Conservation (phyloP, 2,113 vertebrate genomes). For the Atrichornis clamosus region DNA sequence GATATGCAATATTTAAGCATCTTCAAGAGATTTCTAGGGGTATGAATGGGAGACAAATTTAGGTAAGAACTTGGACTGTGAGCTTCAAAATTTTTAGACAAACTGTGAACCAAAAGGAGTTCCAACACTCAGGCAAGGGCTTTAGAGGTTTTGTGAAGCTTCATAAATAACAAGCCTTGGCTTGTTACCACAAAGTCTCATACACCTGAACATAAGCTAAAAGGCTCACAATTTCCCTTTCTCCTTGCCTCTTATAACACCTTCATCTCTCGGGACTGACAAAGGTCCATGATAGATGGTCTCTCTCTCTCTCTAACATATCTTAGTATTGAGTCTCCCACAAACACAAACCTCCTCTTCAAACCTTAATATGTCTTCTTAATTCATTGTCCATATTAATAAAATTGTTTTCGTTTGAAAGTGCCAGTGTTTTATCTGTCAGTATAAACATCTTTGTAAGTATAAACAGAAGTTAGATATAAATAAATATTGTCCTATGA, state of each 20-base stretch:
- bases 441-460: background rate
- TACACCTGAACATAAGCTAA: background rate
- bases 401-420: background rate
- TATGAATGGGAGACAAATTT: background rate
- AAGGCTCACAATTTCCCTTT: background rate
- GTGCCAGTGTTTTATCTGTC: background rate
- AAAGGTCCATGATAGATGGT: background rate
- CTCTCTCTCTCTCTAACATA: background rate
- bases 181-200: background rate
- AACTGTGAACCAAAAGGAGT: background rate
- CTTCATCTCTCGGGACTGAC: background rate
- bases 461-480: background rate
- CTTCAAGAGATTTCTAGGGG: background rate
- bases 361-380: background rate
- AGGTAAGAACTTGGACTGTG: background rate
- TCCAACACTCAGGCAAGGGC: background rate
- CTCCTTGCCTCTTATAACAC: background rate
- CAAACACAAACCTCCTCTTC: background rate
- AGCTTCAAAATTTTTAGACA: background rate
- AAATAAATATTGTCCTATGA: background rate
- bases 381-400: background rate
- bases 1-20: background rate
- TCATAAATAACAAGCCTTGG: background rate
- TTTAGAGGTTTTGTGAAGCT: background rate
- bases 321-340: background rate